Percentiles rank a stretch among this genome's conserved stretches.
Conservation (phyloP, 2,888 invertebrate genomes). For the Drosophila recens region DNA sequence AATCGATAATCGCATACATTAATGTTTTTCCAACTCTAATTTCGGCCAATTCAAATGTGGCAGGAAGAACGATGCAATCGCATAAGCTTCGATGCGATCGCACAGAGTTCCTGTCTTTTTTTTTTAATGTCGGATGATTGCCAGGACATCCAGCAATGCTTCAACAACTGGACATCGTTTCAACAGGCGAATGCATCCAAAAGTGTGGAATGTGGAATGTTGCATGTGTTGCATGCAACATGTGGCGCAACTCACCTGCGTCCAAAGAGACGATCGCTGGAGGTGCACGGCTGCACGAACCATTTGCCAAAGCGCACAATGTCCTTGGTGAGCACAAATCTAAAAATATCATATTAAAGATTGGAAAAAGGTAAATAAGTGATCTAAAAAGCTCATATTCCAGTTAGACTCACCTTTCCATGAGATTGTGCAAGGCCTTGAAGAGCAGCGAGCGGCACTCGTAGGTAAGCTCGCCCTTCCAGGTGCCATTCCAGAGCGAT, state of each 20-base stretch:
- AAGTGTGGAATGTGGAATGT: background rate
- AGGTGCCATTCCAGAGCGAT: constrained; percentile 92
- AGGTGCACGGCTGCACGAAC: constrained; percentile 98
- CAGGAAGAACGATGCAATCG: constrained; percentile 88
- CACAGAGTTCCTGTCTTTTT: constrained; percentile 86
- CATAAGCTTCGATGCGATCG: constrained; percentile 85
- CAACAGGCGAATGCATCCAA: constrained; percentile 15
- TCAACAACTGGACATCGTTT: constrained; percentile 15
- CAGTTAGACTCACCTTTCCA: constrained; percentile 91
- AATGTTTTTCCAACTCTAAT: no score
- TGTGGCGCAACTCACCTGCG: constrained; percentile 87
- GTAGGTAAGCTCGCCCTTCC: constrained; percentile 98
- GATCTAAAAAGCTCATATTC: background rate
- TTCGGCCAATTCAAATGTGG: constrained; percentile 82
- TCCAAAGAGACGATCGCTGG: constrained; percentile 90
- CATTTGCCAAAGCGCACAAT: constrained; percentile 98
- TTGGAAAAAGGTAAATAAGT: background rate
- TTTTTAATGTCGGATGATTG: constrained; percentile 74
- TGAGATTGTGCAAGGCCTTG: constrained; percentile 99
- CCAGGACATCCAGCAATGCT: constrained; percentile 5
- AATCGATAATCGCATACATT: no score
- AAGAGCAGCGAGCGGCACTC: constrained; percentile 99
- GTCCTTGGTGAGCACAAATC: constrained; percentile 96
- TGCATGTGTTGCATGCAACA: background rate
- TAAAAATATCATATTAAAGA: constrained; percentile 74